Base-by-base conservation (phyloP, 2,113 vertebrate species). In the Fregata magnificens region DNA sequence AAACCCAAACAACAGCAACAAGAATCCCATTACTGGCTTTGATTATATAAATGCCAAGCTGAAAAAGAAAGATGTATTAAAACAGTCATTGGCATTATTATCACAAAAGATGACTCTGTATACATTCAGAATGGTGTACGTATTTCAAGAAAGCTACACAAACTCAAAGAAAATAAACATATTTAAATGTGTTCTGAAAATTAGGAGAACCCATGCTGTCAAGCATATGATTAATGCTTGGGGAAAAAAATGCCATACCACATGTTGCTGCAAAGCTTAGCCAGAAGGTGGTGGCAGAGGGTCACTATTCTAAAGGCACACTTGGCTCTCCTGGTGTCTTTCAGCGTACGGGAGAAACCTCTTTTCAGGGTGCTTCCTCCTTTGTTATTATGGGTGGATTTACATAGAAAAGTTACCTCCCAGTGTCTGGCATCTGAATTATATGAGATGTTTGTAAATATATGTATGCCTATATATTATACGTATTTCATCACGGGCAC, bases 241-340 rank as follows among this genome's bases (percentile, higher is more conserved):
- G 61, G 49, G 34, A 3, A 44, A 70, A 53, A 80, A 52, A n/a
- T 0, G 29, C 10, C 29, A 2, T 2, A 29, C 4, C 13, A 24
- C 6, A 52, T 24, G 49, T 6, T 47, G 49, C 17, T 86, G 77
- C 87, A 62, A 4, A 58, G 50, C 58, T 81, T 28, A 52, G 89
- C 82, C 97, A 96, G 94, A 18, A 95, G 97, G 77, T 79, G 96
- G 95, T 69, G 94, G 73, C 88, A 97, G 78, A 96, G 90, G 56
- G 13, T n/a, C 31, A 28, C 2, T 47, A 29, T 5, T 28, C 26
- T 16, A 26, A 69, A 22, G 22, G 61, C 42, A 28, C 19, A 31
- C 22, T 6, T 0, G 6, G 36, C 32, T 63, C 28, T 73, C 16
- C 69, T 8, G 38, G 2, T 4, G 29, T 13, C 45, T 69, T 32